Evolutionary conservation across 2,113 vertebrate species (phyloP).

Genomic region (Callipepla squamata): DNA sequence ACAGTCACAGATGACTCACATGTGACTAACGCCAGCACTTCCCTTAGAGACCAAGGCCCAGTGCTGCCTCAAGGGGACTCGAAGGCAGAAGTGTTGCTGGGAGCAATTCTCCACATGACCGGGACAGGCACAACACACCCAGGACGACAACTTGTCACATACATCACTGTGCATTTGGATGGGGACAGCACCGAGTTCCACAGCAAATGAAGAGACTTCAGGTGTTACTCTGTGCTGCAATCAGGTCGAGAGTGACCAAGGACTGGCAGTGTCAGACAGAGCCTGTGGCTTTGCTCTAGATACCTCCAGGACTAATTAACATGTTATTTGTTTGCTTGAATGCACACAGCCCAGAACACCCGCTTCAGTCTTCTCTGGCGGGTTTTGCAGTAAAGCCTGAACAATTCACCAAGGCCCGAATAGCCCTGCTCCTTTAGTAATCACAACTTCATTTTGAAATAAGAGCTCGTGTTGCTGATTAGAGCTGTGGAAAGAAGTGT

Average conservation of each 20-base stretch:
- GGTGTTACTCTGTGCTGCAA: background rate
- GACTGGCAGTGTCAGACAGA: background rate
- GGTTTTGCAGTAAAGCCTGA: background rate
- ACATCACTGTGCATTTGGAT: background rate
- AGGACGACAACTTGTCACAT: background rate
- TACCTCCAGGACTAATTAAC: background rate
- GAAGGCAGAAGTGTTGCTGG: background rate
- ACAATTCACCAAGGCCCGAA: background rate
- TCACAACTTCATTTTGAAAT: background rate
- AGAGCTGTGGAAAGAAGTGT: background rate
- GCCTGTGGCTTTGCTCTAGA: background rate
- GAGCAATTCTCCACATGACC: too few relatives aligned
- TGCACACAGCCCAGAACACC: background rate
- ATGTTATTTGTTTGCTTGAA: background rate
- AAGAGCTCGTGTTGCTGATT: background rate
- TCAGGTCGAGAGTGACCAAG: background rate
- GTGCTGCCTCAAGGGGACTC: background rate
- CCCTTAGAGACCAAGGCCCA: background rate
- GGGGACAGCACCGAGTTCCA: background rate
- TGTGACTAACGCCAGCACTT: background rate
- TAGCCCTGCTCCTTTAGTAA: background rate
- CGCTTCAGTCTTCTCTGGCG: background rate
- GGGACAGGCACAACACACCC: background rate
- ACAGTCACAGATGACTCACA: background rate
- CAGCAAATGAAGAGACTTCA: rapidly evolving